Conservation (phyloP, 2,113 vertebrate genomes). For the Hippocampus zosterae region DNA sequence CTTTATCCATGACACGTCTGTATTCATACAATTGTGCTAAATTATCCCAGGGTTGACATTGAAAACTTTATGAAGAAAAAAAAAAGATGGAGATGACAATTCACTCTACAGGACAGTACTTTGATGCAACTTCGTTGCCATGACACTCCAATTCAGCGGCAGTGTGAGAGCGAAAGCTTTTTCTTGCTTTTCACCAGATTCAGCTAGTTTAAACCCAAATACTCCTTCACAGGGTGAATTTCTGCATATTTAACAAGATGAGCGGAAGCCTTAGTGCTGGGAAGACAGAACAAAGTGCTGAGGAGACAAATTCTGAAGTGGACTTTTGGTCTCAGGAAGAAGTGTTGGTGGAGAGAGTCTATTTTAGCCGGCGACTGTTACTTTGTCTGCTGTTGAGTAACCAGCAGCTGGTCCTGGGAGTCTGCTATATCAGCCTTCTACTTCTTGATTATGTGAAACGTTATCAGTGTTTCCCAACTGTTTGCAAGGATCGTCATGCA, state of each 20-base stretch:
- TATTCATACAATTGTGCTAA: not conserved
- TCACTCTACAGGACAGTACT: not conserved
- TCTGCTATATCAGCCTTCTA: constrained; percentile 47
- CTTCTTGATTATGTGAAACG: constrained; percentile 61
- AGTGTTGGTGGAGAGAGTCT: constrained; percentile 41
- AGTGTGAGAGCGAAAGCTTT: constrained; percentile 5
- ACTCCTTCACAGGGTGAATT: constrained; percentile 50
- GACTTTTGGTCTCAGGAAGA: constrained; percentile 60
- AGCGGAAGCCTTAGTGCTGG: constrained; percentile 63
- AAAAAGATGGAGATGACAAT: not conserved
- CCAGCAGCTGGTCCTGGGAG: constrained; percentile 60
- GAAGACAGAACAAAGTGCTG: constrained; percentile 66
- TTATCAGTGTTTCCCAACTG: constrained; percentile 53
- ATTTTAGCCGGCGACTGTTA: constrained; percentile 68
- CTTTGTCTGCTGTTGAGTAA: constrained; percentile 70
- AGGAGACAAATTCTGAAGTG: constrained; percentile 61
- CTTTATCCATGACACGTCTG: not conserved
- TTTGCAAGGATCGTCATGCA: constrained; percentile 21
- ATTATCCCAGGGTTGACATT: not conserved
- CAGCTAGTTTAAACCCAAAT: constrained; percentile 40
- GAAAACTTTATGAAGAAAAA: not conserved
- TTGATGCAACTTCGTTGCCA: not conserved
- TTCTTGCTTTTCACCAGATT: constrained; percentile 23
- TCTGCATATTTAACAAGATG: constrained; percentile 66
- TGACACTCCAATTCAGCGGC: not conserved